phyloP scores from a whole-genome alignment of 2,113 vertebrate species.

The Zeus faber region DNA sequence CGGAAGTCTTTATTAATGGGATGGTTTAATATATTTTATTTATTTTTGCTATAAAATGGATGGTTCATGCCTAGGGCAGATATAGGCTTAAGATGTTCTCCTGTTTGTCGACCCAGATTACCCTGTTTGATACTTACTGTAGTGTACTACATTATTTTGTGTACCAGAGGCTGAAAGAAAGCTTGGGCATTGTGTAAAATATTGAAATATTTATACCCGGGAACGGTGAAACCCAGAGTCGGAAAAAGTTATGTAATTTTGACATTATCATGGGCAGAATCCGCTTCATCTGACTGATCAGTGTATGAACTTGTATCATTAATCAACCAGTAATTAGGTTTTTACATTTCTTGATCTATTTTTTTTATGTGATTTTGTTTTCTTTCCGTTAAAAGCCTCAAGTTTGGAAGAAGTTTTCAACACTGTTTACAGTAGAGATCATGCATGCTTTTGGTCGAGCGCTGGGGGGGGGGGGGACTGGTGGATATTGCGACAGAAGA shows the following conservation, averaged over 20 bases:
- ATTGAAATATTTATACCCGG: no score
- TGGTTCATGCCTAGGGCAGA: background rate
- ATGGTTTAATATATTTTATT: background rate
- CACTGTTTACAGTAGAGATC: constrained; percentile 48
- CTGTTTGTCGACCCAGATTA: background rate
- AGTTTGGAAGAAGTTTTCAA: constrained; percentile 32
- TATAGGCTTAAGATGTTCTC: background rate
- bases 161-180: background rate
- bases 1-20: no score
- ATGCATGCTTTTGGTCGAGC: constrained; percentile 60
- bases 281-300: no score
- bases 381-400: no score
- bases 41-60: background rate
- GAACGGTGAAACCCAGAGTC: no score
- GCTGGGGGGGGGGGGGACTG: constrained; percentile 31
- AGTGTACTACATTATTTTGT: background rate
- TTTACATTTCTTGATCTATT: no score
- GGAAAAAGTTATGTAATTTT: no score
- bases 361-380: no score
- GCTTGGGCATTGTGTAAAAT: background rate
- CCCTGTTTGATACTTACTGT: background rate
- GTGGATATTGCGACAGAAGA: constrained; percentile 59
- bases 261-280: no score
- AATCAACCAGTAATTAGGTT: no score
- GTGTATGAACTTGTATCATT: no score